Percentiles rank a stretch among this genome's conserved stretches.
Conservation (phyloP, 2,888 invertebrate species). For the Proisotoma minuta region DNA sequence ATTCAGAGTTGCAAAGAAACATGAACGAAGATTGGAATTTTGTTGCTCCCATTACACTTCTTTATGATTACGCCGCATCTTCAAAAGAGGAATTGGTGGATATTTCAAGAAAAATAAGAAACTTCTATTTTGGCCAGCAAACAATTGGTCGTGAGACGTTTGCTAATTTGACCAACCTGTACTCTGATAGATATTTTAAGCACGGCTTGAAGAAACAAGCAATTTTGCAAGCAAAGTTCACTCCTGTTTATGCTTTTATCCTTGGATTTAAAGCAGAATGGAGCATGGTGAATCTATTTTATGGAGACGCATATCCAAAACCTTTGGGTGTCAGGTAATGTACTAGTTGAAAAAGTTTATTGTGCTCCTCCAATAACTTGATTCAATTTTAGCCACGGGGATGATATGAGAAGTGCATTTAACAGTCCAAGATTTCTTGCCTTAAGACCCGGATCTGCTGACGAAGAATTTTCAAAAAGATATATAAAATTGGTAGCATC, state of each 20-base stretch:
- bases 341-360: no score
- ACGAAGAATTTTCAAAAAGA: slow-evolving; percentile 50
- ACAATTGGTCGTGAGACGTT: slow-evolving; percentile 20
- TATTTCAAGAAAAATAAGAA: slow-evolving; percentile 32
- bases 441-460: slow-evolving; percentile 49
- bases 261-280: slow-evolving; percentile 54
- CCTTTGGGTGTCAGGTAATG: slow-evolving; percentile 26
- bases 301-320: slow-evolving; percentile 46
- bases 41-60: slow-evolving; percentile 40
- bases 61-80: slow-evolving; percentile 33
- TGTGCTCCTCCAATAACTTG: no score
- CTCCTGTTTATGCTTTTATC: slow-evolving; percentile 54
- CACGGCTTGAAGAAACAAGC: slow-evolving; percentile 53
- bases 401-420: slow-evolving; percentile 57
- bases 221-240: slow-evolving; percentile 48
- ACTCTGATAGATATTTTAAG: slow-evolving; percentile 55
- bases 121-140: slow-evolving; percentile 36
- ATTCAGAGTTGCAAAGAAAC: slow-evolving; percentile 31
- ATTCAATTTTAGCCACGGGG: slow-evolving; percentile 57
- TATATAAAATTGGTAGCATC: slow-evolving; percentile 54
- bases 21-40: slow-evolving; percentile 42
- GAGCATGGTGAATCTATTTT: slow-evolving; percentile 53
- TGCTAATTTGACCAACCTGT: slow-evolving; percentile 48
- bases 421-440: slow-evolving; percentile 53
- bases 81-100: slow-evolving; percentile 10